Percentiles rank a stretch among this genome's conserved stretches.
These are phyloP conservation scores for Alouatta palliata DNA, from an alignment of 2,113 vertebrate genomes.

Conservation along the genomic window DNA sequence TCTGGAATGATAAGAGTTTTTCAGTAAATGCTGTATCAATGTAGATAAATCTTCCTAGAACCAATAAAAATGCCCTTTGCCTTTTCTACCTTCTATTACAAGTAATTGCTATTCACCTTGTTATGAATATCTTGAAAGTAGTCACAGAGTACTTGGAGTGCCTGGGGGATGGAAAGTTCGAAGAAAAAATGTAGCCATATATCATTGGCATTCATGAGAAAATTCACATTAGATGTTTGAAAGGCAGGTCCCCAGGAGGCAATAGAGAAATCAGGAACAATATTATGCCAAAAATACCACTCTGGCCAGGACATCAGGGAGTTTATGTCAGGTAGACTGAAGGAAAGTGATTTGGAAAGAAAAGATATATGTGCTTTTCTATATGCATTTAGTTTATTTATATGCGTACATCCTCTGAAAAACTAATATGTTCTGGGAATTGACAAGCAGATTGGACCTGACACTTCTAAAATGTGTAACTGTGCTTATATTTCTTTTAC, in stretches of 20 bases:
- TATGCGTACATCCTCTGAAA: neutral
- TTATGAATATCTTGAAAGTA: conserved; percentile 78
- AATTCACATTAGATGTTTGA: conserved; percentile 79
- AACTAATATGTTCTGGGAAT: neutral
- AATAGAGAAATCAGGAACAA: conserved; percentile 79
- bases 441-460: neutral
- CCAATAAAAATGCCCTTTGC: conserved; percentile 67
- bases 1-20: conserved; percentile 56
- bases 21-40: conserved; percentile 65
- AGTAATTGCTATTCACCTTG: conserved; percentile 79
- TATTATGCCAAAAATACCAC: conserved; percentile 75
- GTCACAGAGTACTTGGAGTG: conserved; percentile 72
- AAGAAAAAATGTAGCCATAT: conserved; percentile 78
- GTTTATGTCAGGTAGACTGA: conserved; percentile 56
- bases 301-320: conserved; percentile 46
- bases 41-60: conserved; percentile 71
- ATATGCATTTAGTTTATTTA: neutral
- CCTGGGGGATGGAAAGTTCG: conserved; percentile 79
- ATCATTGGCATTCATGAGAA: conserved; percentile 86
- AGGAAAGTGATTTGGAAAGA: conserved; percentile 32
- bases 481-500: neutral
- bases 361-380: neutral
- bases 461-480: neutral
- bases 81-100: conserved; percentile 70
- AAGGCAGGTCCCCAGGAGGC: conserved; percentile 80